phyloP scores from a whole-genome alignment of 2,113 vertebrate species.

The Caranx ignobilis region DNA sequence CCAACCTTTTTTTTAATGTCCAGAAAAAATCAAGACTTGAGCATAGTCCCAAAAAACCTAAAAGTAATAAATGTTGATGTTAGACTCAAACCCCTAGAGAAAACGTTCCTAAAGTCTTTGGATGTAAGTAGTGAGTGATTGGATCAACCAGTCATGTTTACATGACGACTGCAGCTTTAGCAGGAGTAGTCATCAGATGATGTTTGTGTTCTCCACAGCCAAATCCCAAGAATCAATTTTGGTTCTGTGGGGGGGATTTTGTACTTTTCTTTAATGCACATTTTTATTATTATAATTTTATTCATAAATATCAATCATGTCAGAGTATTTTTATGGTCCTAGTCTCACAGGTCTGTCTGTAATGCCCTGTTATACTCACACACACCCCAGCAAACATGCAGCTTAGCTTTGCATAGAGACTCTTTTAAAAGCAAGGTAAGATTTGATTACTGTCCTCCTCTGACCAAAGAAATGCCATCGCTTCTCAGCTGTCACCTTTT shows the following conservation, averaged over 20 bases:
- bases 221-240: neutral
- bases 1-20: neutral
- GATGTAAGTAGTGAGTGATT: neutral
- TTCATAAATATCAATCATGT: constrained; percentile 17
- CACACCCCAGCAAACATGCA: constrained; percentile 8
- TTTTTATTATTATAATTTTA: neutral
- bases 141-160: neutral
- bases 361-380: constrained; percentile 20
- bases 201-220: neutral
- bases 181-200: neutral
- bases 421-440: constrained; percentile 49
- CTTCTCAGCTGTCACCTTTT: constrained; percentile 79
- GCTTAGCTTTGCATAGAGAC: constrained; percentile 37
- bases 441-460: constrained; percentile 59
- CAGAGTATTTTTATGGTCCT: neutral
- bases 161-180: neutral
- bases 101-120: neutral
- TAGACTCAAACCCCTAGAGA: neutral
- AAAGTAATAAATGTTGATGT: neutral
- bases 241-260: neutral
- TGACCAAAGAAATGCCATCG: constrained; percentile 70
- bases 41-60: neutral
- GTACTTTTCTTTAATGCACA: neutral
- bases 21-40: too few species aligned
- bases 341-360: neutral